Conservation (phyloP, 2,113 vertebrate species). For the Elephas maximus region DNA sequence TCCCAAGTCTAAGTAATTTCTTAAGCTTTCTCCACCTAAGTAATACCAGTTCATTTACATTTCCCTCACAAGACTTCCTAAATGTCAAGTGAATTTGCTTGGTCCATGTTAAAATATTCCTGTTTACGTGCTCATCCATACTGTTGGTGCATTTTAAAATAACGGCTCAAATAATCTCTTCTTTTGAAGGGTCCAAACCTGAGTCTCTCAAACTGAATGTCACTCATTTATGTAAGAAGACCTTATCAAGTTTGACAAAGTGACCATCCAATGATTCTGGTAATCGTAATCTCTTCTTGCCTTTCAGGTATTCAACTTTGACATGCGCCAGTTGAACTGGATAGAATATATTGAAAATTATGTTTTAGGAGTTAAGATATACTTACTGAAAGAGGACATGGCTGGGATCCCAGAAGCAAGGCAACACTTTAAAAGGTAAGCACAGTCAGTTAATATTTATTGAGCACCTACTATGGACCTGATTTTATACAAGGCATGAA, state of each 20-base stretch:
- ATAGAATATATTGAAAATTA: slow-evolving; percentile 97
- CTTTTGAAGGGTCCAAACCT: not conserved
- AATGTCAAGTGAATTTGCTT: not conserved
- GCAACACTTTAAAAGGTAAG: slow-evolving; percentile 95
- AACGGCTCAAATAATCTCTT: not conserved
- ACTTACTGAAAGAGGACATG: slow-evolving; percentile 98
- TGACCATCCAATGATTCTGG: not conserved
- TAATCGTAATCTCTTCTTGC: slow-evolving; percentile 13
- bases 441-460: slow-evolving; percentile 10
- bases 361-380: slow-evolving; percentile 97
- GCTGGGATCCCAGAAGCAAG: slow-evolving; percentile 95
- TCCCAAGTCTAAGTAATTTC: not conserved
- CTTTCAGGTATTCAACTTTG: slow-evolving; percentile 95
- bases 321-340: slow-evolving; percentile 97
- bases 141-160: not conserved
- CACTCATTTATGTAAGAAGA: slow-evolving; percentile 9
- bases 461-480: not conserved
- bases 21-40: not conserved
- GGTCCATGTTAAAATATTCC: not conserved
- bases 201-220: not conserved
- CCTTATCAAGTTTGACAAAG: not conserved
- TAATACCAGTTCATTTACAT: not conserved
- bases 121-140: not conserved
- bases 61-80: not conserved
- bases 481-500: slow-evolving; percentile 13